Evolutionary conservation across 92 coral and sea anemone genomes (phyloP), one percentile per base, ranked within the genome.

Genomic region (Palythoa caribaeorum): DNA sequence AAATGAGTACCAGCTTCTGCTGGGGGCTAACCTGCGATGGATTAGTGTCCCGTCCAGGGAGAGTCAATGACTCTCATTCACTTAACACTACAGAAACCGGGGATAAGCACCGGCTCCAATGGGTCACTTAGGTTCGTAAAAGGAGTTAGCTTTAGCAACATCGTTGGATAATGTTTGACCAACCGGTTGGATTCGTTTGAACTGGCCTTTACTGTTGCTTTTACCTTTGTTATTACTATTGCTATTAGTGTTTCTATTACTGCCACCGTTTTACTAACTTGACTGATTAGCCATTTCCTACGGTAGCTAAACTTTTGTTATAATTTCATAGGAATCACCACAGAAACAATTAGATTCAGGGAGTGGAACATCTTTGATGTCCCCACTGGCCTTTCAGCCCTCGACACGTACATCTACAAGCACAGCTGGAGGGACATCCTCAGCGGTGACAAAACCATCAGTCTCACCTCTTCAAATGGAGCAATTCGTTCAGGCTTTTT

Each of bases 321-420:
- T 13, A 16, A 20, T 59, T 51, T 70, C 66, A 0, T 50, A 95
- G 98, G 98, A 95, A 53, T 88, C 94, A 11, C 94, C 94, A 5
- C 93, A 91, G 79, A 93, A 93, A 77, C 75, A 83, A 51, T 19
- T 73, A 17, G 96, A 91, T 76, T 80, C 74, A 38, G 84, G 92
- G 17, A 48, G 86, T 12, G 91, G 87, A 1, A 79, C 98, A 3
- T 89, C 99, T 13, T 94, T 97, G 2, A 92, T 97, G 97, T 97
- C 99, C 47, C 99, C 99, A 9, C 73, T 95, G 88, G 99, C 98
- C 35, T 97, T 97, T 78, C 92, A 97, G 84, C 38, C 96, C 37
- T 84, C 97, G 40, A 73, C 80, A 20, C 73, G 95, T 12, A 48
- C 89, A 36, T 50, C 78, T 66, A 20, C 93, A 59, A 73, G 54